phyloP scores from a whole-genome alignment of 2,797 vertebrate species.

The Gambelia wislizenii region DNA sequence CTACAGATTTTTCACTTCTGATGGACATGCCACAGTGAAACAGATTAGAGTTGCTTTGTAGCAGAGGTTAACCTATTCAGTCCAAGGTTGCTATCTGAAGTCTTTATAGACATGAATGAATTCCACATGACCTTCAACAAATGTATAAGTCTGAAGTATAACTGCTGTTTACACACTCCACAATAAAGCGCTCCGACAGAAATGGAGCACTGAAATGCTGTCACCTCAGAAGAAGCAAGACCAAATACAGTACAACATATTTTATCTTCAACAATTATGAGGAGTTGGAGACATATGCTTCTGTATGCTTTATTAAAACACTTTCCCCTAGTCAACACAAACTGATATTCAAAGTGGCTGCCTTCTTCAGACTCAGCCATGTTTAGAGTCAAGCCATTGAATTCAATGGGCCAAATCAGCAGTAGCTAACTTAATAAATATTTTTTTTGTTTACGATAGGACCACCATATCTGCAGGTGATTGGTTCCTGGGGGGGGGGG shows the following conservation, averaged over 20 bases:
- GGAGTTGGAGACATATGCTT: conserved; percentile 2
- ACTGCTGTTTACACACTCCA: background rate
- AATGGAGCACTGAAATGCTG: conserved; percentile 45
- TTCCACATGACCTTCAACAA: conserved; percentile 42
- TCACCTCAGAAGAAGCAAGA: conserved; percentile 55
- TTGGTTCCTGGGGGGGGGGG: no score
- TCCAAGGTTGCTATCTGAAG: conserved; percentile 24
- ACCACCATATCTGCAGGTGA: no score
- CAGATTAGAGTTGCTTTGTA: background rate
- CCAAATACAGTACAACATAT: conserved; percentile 48
- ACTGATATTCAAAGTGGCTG: background rate
- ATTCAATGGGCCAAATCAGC: no score
- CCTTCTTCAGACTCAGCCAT: background rate
- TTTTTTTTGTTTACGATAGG: no score
- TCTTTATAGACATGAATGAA: conserved; percentile 43
- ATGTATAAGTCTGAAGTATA: conserved; percentile 20
- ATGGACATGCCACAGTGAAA: background rate
- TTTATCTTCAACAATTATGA: conserved; percentile 21
- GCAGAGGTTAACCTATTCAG: background rate
- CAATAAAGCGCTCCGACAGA: conserved; percentile 46
- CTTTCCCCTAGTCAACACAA: conserved; percentile 9
- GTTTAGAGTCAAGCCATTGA: no score
- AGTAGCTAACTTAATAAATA: no score
- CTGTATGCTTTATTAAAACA: conserved; percentile 40
- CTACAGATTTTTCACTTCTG: background rate